Percentiles rank a stretch among this genome's conserved stretches.
Evolutionary conservation across 1,140 invertebrate genomes (phyloP).

Genomic region (Drosophila nasuta): DNA sequence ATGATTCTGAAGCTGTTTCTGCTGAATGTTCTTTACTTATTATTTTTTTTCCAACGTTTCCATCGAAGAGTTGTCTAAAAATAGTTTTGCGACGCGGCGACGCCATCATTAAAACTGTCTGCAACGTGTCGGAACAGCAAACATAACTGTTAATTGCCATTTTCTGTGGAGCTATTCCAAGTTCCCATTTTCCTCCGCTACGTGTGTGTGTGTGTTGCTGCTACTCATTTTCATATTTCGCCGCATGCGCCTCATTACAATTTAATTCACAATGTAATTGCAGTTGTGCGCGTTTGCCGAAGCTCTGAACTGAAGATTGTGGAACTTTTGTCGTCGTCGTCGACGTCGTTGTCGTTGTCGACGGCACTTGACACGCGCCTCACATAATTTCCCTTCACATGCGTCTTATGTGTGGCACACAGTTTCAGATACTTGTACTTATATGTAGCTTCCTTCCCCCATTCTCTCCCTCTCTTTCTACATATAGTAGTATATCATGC

Average conservation of each 20-base stretch:
- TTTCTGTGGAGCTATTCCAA: conserved; percentile 45
- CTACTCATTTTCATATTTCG: conserved; percentile 74
- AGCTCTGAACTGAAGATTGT: conserved; percentile 19
- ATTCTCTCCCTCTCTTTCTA: not conserved
- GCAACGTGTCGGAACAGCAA: conserved; percentile 75
- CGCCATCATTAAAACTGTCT: conserved; percentile 79
- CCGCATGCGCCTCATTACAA: conserved; percentile 81
- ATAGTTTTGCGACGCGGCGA: conserved; percentile 61
- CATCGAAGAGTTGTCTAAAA: conserved; percentile 53
- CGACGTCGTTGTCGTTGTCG: conserved; percentile 11
- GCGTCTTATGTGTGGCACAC: conserved; percentile 30
- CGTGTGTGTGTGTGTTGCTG: conserved; percentile 5
- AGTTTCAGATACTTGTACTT: conserved; percentile 40
- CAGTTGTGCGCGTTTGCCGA: conserved; percentile 42
- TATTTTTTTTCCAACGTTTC: not conserved
- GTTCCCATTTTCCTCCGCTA: conserved; percentile 10
- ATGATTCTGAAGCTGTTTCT: conserved; percentile 3
- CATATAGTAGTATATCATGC: too few species aligned
- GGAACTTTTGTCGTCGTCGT: conserved; percentile 15
- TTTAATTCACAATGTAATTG: conserved; percentile 83
- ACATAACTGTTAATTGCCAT: conserved; percentile 83
- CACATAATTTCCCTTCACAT: conserved; percentile 66
- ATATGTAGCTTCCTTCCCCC: conserved; percentile 42
- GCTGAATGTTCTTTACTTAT: not conserved
- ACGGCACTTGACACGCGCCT: conserved; percentile 76